Percentiles rank a stretch among this genome's conserved stretches.
Evolutionary conservation across 2,797 vertebrate species (phyloP).

Genomic region (Mormyrops boulengeri): DNA sequence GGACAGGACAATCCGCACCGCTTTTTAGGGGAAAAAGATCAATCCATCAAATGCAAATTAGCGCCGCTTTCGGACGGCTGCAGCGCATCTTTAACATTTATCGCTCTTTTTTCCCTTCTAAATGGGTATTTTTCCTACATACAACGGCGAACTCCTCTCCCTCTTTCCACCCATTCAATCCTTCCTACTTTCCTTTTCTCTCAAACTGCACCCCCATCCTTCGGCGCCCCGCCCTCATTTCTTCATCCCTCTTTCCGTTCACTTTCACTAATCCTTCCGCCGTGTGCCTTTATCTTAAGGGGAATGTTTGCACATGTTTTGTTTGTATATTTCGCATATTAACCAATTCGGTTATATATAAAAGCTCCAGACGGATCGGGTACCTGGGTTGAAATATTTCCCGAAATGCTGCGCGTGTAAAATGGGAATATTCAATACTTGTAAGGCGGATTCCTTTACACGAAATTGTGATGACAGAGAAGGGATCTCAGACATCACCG

Average conservation of each 20-base stretch:
- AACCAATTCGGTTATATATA: background rate
- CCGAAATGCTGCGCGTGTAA: background rate
- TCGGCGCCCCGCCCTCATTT: slow-evolving; percentile 43
- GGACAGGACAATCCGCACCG: background rate
- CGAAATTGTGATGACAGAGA: background rate
- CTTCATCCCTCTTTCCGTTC: slow-evolving; percentile 32
- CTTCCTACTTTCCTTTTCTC: slow-evolving; percentile 58
- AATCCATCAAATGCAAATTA: slow-evolving; percentile 16
- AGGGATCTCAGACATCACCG: background rate
- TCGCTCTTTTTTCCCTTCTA: background rate
- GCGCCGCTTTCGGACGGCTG: background rate
- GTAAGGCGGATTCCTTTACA: background rate
- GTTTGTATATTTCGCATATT: background rate
- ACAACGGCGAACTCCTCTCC: slow-evolving; percentile 41
- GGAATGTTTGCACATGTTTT: background rate
- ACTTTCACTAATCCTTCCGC: background rate
- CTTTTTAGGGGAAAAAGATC: slow-evolving; percentile 33
- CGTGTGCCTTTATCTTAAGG: background rate
- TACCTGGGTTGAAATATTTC: background rate
- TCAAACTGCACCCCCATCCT: slow-evolving; percentile 31
- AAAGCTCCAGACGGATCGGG: background rate
- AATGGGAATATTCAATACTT: background rate
- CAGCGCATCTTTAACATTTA: background rate
- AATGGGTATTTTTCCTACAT: background rate
- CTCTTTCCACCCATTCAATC: slow-evolving; percentile 48